Evolutionary conservation across 2,888 invertebrate genomes (phyloP), one percentile per base, ranked within the genome.

Genomic region (Chrysomela aeneicollis): DNA sequence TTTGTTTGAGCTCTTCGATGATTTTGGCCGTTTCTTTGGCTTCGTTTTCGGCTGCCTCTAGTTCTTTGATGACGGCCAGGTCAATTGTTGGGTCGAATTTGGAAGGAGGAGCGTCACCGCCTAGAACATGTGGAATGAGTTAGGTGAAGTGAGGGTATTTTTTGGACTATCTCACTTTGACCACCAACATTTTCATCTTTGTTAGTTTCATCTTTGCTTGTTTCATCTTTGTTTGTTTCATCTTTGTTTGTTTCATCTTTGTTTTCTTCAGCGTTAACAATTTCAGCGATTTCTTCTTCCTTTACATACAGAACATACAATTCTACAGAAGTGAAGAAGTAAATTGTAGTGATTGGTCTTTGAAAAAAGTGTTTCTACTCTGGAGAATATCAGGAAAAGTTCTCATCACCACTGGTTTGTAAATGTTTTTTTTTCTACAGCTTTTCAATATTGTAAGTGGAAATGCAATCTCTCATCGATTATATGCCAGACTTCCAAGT

Each of bases 31-130:
- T 85, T 62, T 83, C 82, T 69, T 80, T 81, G 3, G 83, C 83
- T 63, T 86, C 82, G 12, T 80, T 77, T 67, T 86, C 85, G 5
- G 85, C 85, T 51, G 82, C 82, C 67, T 82, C 84, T 51, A 86
- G 78, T 75, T 86, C 84, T 59, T 73, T 76, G 18, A 85, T 68
- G 1, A 85, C 79, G 3, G 76, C 76, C 2, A 74, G 67, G 65
- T 80, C 79, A 12, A 77, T 76, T 10, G 70, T 68, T 22, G 74
- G 71, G 58, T 76, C 74, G 58, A 75, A 77, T 54, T 75, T 74
- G 51, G 76, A 76, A n/a, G 64, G 50, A 6, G 57, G 46, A 1
- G 42, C 57, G 18, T 32, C 57, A 6, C 32, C 30, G 8, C 32
- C 32, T 57, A 2, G 10, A 46, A 10, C 2, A 4, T 15, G n/a